Evolutionary conservation across 1,140 invertebrate species (phyloP), one percentile per base, ranked within the genome.

Genomic region (Nebria ingens): DNA sequence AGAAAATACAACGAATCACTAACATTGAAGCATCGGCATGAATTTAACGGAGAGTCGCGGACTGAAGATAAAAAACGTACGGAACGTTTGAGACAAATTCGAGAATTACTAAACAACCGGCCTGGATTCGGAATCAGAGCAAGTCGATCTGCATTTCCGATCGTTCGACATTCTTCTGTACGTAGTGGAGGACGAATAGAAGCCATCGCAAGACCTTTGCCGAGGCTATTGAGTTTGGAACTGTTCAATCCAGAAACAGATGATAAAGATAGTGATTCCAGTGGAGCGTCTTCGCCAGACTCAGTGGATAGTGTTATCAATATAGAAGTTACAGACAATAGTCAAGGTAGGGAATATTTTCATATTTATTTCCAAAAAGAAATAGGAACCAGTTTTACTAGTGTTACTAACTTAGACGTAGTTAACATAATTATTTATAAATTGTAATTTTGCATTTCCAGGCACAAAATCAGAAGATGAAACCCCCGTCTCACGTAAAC

Each of bases 171-270:
- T 45, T 75, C 73, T 21, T 76, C 77, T 1, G 73, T 75, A 2
- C 68, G 68, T 29, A 69, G 70, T n/a, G 60, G 65, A 1, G 75
- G 76, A 13, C 71, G 74, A 59, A 51, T 72, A 2, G 76, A 79
- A 57, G 64, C 73, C 0, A 70, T 75, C 0, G 77, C 74, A 40
- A 79, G 78, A 58, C 71, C 75, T 53, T 73, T 85, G 25, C 87
- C 87, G 0, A 82, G 85, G 54, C 66, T 91, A 12, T 73, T 91
- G 54, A 86, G 86, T 1, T 69, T 92, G 52, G 91, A 93, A 67
- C 71, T 93, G 3, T 93, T 91, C 63, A 93, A 93, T 72, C 91
- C 90, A 1, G 90, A 91, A 64, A 91, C 85, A 4, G 91, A 93
- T 67, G 91, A 93, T 63, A 78, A 91, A 68, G 91, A 93, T 65